A percentile compares a stretch with the other conserved stretches of the same genome.
Evolutionary conservation across 2,113 vertebrate species (phyloP).

Genomic region (Gallinago media): DNA sequence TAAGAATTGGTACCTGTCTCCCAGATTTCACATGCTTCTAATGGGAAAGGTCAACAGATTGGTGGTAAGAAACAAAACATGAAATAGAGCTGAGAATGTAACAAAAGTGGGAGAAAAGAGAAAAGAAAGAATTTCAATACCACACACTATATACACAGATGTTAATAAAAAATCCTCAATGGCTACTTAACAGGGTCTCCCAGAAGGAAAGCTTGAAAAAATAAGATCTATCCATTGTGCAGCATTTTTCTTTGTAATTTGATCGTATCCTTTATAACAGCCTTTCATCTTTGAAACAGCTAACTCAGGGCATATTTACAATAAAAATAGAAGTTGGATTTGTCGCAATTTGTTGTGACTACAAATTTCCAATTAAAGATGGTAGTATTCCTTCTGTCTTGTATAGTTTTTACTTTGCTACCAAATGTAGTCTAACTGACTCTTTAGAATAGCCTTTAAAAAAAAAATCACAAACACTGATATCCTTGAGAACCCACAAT

Average conservation of each 20-base stretch:
- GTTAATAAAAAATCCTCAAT: neutral
- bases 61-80: neutral
- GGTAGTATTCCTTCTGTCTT: neutral
- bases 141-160: neutral
- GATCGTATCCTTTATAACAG: neutral
- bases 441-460: slow-evolving; percentile 16
- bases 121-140: slow-evolving; percentile 9
- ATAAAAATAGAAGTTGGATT: slow-evolving; percentile 25
- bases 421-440: neutral
- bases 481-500: slow-evolving; percentile 18
- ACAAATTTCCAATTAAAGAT: slow-evolving; percentile 31
- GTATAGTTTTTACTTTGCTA: slow-evolving; percentile 3
- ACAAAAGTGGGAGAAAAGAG: neutral
- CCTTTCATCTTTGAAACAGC: slow-evolving; percentile 34
- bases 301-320: slow-evolving; percentile 29
- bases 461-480: slow-evolving; percentile 20
- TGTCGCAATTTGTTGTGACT: slow-evolving; percentile 36
- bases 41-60: neutral
- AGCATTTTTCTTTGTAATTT: neutral
- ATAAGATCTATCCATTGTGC: neutral
- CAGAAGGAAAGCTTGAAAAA: neutral
- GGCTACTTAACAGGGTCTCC: neutral
- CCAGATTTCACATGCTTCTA: neutral
- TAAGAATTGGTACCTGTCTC: neutral
- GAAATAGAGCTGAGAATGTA: neutral